Conservation (phyloP, 2,888 invertebrate genomes). For the Pollenia labialis region DNA sequence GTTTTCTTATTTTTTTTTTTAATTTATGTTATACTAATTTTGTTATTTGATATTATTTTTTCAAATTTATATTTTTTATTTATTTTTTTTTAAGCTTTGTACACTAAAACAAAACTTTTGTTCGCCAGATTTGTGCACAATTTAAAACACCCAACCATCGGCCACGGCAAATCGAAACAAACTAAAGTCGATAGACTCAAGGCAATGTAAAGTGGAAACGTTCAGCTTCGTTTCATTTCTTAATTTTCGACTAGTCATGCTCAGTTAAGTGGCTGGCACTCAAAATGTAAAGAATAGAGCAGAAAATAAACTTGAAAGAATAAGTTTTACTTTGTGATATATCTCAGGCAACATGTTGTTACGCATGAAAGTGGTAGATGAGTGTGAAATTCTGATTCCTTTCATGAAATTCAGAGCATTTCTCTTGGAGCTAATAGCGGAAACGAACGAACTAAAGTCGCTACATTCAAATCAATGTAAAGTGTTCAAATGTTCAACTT, state of each 20-base stretch:
- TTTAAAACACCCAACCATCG: conserved; percentile 80
- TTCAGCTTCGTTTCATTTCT: conserved; percentile 70
- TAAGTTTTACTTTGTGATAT: conserved; percentile 40
- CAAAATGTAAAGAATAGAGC: conserved; percentile 44
- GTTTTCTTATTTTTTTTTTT: conserved; percentile 30
- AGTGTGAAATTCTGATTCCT: too few species aligned
- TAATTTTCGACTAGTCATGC: conserved; percentile 70
- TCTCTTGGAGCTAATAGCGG: too few species aligned
- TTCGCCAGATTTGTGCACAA: conserved; percentile 73
- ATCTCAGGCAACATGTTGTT: conserved; percentile 65
- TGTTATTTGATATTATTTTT: conserved; percentile 11
- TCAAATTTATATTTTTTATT: conserved; percentile 2
- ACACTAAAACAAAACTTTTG: conserved; percentile 19
- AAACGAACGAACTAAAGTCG: too few species aligned
- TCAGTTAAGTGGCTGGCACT: conserved; percentile 45
- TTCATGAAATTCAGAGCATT: too few species aligned
- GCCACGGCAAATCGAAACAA: conserved; percentile 82
- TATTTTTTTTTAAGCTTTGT: conserved; percentile 1
- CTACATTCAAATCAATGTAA: conserved; percentile 36
- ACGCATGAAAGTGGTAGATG: conserved; percentile 28
- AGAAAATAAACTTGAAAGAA: conserved; percentile 18
- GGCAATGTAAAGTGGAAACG: conserved; percentile 59
- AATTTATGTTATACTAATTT: conserved; percentile 8
- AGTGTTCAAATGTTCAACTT: conserved; percentile 27
- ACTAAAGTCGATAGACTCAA: conserved; percentile 78